phyloP scores from a whole-genome alignment of 2,888 invertebrate species.

The Piscicola geometra region DNA sequence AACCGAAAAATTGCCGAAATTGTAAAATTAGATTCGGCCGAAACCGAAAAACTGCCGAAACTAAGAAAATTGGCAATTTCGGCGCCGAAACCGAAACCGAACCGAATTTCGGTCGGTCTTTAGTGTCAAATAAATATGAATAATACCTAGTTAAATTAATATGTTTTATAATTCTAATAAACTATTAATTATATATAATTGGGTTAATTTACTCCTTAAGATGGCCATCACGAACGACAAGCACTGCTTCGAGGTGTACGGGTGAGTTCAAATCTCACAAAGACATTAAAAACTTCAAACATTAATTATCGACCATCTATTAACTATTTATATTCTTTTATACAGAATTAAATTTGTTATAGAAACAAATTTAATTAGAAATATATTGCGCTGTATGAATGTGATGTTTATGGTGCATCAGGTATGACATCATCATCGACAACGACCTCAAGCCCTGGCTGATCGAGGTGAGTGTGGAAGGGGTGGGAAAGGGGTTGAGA shows the following conservation, averaged over 20 bases:
- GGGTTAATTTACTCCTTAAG: slow-evolving; percentile 44
- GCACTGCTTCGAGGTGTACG: slow-evolving; percentile 88
- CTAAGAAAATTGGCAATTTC: too few species aligned
- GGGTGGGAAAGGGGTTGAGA: too few species aligned
- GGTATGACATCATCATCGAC: slow-evolving; percentile 89
- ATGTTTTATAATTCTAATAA: background rate
- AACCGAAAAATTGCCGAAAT: too few species aligned
- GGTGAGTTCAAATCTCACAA: slow-evolving; percentile 73
- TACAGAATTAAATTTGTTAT: background rate
- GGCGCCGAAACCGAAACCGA: too few species aligned
- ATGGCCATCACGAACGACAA: slow-evolving; percentile 82
- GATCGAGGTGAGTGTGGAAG: slow-evolving; percentile 67
- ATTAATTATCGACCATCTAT: too few species aligned
- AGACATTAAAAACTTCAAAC: slow-evolving; percentile 88
- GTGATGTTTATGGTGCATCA: slow-evolving; percentile 42
- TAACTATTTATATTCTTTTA: too few species aligned
- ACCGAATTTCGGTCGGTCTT: too few species aligned
- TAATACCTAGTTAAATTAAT: background rate
- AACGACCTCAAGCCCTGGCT: slow-evolving; percentile 88
- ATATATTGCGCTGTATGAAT: background rate
- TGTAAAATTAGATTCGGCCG: too few species aligned
- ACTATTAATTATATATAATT: background rate
- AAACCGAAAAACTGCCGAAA: too few species aligned
- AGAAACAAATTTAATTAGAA: background rate
- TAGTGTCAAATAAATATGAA: background rate